phyloP scores from a whole-genome alignment of 2,888 invertebrate genomes.

The Pomacea canaliculata region DNA sequence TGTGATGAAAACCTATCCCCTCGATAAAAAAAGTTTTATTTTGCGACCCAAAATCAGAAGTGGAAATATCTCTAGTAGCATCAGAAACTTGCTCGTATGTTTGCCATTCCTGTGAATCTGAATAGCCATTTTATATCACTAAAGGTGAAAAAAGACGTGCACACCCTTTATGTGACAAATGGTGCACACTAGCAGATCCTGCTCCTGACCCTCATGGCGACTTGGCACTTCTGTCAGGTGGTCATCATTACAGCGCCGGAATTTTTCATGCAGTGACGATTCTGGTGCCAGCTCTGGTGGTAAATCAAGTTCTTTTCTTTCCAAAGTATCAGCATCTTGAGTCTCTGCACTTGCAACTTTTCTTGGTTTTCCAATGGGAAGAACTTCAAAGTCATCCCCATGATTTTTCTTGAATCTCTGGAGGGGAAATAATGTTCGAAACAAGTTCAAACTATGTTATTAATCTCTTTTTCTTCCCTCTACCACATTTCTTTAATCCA shows the following conservation, averaged over 20 bases:
- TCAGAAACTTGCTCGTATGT: no score
- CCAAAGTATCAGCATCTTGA: neutral
- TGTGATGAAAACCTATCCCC: no score
- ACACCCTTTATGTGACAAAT: conserved; percentile 15
- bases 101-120: no score
- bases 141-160: neutral
- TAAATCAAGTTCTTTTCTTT: neutral
- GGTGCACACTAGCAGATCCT: conserved; percentile 15
- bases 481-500: no score
- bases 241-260: conserved; percentile 7
- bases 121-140: no score
- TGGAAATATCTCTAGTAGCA: no score
- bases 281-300: neutral
- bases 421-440: neutral
- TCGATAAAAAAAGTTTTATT: no score
- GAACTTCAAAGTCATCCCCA: conserved; percentile 35
- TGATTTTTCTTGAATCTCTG: conserved; percentile 36
- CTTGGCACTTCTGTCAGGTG: conserved; percentile 11
- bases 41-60: no score
- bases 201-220: conserved; percentile 17
- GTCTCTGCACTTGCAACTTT: neutral
- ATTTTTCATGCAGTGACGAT: conserved; percentile 2
- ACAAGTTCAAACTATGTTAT: no score
- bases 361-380: conserved; percentile 8
- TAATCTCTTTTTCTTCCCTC: no score